Conservation (phyloP, 1,140 invertebrate genomes). For the Aleiodes sp. region DNA sequence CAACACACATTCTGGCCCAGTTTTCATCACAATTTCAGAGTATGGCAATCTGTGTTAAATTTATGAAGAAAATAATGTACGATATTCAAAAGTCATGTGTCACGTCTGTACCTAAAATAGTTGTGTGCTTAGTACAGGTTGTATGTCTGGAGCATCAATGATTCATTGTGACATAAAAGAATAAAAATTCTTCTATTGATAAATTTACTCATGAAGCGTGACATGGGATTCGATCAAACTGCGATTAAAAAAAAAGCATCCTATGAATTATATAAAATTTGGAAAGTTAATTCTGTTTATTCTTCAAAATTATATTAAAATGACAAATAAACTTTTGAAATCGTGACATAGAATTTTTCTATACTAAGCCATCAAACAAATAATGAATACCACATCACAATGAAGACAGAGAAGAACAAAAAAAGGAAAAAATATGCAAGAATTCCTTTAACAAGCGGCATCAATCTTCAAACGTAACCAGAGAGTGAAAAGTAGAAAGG, state of each 20-base stretch:
- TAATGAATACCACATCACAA: background rate
- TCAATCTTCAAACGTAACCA: background rate
- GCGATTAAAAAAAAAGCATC: too few relatives aligned
- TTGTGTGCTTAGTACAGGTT: background rate
- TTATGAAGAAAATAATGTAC: background rate
- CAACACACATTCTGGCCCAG: too few relatives aligned
- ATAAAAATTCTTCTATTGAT: background rate
- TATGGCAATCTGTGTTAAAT: too few relatives aligned
- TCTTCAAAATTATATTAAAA: too few relatives aligned
- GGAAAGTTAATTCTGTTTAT: too few relatives aligned
- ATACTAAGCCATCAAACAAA: background rate
- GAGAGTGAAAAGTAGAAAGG: background rate
- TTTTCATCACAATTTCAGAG: too few relatives aligned
- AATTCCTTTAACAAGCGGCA: constrained; percentile 6
- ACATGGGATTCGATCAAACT: background rate
- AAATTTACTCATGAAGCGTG: too few relatives aligned
- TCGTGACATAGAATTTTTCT: background rate
- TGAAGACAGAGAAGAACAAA: background rate
- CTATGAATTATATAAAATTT: too few relatives aligned
- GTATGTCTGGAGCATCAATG: background rate
- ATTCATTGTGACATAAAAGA: too few relatives aligned
- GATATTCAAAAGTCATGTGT: background rate
- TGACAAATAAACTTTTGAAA: too few relatives aligned
- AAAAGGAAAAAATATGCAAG: constrained; percentile 5
- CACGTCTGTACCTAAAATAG: background rate